Evolutionary conservation across 2,113 vertebrate genomes (phyloP).

Genomic region (Aphyosemion australe): DNA sequence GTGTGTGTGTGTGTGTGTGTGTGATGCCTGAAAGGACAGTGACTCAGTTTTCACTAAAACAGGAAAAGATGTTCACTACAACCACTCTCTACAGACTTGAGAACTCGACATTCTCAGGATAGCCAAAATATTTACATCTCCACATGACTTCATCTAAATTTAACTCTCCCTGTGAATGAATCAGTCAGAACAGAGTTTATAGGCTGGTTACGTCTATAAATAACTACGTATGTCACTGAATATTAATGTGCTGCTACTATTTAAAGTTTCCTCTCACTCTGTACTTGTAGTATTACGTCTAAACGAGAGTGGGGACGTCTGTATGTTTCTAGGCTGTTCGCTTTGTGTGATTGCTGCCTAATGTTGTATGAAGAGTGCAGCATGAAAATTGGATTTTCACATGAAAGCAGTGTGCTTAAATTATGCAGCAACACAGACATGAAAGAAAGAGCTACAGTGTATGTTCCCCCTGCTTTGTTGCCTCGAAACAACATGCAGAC

Average conservation of each 20-base stretch:
- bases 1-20: constrained; percentile 15
- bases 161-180: constrained; percentile 20
- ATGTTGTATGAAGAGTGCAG: constrained; percentile 18
- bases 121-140: constrained; percentile 48
- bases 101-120: constrained; percentile 45
- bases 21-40: constrained; percentile 45
- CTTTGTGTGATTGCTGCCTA: background rate
- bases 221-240: constrained; percentile 33
- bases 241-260: constrained; percentile 51
- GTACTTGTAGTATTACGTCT: constrained; percentile 44
- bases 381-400: constrained; percentile 18
- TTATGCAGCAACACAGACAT: constrained; percentile 57
- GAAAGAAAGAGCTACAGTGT: constrained; percentile 48
- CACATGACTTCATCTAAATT: constrained; percentile 30
- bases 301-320: constrained; percentile 3
- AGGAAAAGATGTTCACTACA: constrained; percentile 13
- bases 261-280: constrained; percentile 50
- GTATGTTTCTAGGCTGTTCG: constrained; percentile 12
- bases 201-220: constrained; percentile 34
- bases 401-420: constrained; percentile 48
- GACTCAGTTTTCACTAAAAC: constrained; percentile 47
- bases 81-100: constrained; percentile 17
- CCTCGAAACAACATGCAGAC: constrained; percentile 60
- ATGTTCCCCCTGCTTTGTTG: constrained; percentile 40
- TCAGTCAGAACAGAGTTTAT: constrained; percentile 11